Percentiles rank a stretch among this genome's conserved stretches.
Evolutionary conservation across 2,113 vertebrate genomes (phyloP).

Genomic region (Hystrix cristata): DNA sequence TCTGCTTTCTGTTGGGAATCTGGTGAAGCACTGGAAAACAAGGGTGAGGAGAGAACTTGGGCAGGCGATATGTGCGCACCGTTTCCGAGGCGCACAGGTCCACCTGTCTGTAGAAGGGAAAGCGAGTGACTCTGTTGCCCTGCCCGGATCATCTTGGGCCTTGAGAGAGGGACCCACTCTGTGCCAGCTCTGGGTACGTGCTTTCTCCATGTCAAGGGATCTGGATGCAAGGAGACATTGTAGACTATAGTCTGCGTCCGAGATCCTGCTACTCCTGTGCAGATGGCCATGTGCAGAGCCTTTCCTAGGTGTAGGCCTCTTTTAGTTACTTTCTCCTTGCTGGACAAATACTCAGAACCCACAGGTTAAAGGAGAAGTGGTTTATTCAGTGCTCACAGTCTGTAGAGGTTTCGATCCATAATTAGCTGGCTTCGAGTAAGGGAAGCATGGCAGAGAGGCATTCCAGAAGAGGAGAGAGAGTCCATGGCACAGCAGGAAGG

Average conservation of each 20-base stretch:
- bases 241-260: background rate
- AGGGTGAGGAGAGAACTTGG: background rate
- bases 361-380: background rate
- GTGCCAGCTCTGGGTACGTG: background rate
- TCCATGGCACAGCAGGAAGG: background rate
- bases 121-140: background rate
- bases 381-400: background rate
- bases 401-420: background rate
- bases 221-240: background rate
- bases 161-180: background rate
- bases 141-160: too few relatives aligned
- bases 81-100: fast-evolving
- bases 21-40: background rate
- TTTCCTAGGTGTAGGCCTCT: background rate
- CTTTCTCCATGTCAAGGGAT: background rate
- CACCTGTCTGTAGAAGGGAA: background rate
- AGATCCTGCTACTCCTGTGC: background rate
- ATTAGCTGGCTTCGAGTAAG: background rate
- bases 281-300: background rate
- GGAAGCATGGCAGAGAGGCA: background rate
- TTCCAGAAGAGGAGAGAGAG: background rate
- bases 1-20: background rate
- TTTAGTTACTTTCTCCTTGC: background rate
- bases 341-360: background rate
- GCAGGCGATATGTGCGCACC: background rate